A percentile compares a stretch with the other conserved stretches of the same genome.
These are phyloP conservation scores for Hippocampus kuda DNA, from an alignment of 2,797 vertebrate genomes.

Conservation along the genomic window DNA sequence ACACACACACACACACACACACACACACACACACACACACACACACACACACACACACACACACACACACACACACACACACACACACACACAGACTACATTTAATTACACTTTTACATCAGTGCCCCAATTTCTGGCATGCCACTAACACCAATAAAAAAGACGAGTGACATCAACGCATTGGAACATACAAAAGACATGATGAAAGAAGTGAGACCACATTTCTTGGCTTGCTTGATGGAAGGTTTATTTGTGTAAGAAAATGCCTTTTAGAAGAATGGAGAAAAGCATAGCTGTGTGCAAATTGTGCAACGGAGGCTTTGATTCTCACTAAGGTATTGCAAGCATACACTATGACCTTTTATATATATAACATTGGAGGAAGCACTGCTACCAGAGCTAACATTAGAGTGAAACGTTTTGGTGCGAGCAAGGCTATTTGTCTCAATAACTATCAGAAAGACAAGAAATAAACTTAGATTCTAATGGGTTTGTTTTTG, in stretches of 20 bases:
- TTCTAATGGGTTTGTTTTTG: background rate
- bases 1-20: too few relatives aligned
- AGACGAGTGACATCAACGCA: background rate
- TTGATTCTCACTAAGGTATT: too few relatives aligned
- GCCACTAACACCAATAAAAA: background rate
- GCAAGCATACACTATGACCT: too few relatives aligned
- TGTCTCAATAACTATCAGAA: background rate
- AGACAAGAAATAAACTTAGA: background rate
- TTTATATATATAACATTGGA: background rate
- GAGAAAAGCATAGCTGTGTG: background rate
- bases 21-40: too few relatives aligned
- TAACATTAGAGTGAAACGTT: too few relatives aligned
- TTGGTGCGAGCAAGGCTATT: too few relatives aligned
- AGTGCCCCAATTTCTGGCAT: background rate
- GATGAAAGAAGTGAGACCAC: background rate
- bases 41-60: too few relatives aligned
- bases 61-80: too few relatives aligned
- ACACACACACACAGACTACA: too few relatives aligned
- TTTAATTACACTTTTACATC: background rate
- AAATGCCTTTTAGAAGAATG: background rate
- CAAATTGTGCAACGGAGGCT: too few relatives aligned
- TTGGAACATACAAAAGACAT: background rate
- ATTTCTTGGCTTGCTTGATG: background rate
- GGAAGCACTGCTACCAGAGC: background rate
- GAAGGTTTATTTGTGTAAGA: background rate